phyloP scores from a whole-genome alignment of 2,888 invertebrate genomes.

The Eledone cirrhosa region DNA sequence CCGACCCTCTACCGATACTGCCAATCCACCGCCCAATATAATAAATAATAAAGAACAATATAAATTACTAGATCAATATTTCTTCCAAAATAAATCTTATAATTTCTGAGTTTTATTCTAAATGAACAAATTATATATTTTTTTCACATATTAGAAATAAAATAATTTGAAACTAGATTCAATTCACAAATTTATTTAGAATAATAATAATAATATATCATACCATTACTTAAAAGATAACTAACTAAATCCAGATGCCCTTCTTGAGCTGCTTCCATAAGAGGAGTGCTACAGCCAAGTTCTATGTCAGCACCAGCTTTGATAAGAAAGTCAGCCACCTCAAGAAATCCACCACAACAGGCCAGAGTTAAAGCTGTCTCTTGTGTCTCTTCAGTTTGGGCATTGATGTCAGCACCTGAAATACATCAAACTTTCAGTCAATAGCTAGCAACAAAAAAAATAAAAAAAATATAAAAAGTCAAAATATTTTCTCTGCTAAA shows the following conservation, averaged over 20 bases:
- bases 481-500: no score
- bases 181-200: no score
- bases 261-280: constrained; percentile 99
- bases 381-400: constrained; percentile 98
- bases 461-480: no score
- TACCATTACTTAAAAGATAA: constrained; percentile 64
- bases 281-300: constrained; percentile 88
- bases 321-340: constrained; percentile 93
- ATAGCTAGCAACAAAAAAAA: not conserved
- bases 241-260: constrained; percentile 91
- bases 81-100: no score
- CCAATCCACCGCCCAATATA: no score
- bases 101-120: no score
- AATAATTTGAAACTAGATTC: no score
- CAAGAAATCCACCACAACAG: constrained; percentile 90
- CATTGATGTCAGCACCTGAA: constrained; percentile 90
- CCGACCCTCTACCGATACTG: no score
- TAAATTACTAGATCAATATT: no score
- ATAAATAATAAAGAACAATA: no score
- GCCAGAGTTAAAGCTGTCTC: constrained; percentile 96
- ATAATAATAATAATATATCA: constrained; percentile 28
- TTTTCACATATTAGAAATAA: no score
- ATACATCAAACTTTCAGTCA: constrained; percentile 11
- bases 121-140: no score
- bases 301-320: constrained; percentile 95